Percentiles rank a stretch among this genome's conserved stretches.
These are phyloP conservation scores for Triplophysa tibetana DNA, from an alignment of 2,113 vertebrate species.

Conservation along the genomic window DNA sequence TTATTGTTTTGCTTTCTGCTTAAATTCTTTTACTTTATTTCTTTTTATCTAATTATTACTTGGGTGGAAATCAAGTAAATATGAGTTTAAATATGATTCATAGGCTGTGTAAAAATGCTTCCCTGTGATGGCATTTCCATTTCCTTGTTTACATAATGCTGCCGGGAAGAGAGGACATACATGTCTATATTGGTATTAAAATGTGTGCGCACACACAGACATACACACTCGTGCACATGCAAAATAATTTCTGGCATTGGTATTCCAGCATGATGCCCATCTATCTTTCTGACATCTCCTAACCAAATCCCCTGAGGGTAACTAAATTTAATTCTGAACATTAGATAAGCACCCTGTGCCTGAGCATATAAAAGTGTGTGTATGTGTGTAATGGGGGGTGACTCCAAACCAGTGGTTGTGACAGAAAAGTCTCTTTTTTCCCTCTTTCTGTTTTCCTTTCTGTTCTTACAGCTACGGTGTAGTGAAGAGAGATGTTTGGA, in stretches of 20 bases:
- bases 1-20: conserved; percentile 35
- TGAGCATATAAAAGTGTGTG: conserved; percentile 51
- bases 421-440: conserved; percentile 8
- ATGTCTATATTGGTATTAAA: conserved; percentile 52
- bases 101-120: conserved; percentile 26
- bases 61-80: conserved; percentile 44
- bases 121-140: conserved; percentile 51
- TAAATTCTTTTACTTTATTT: conserved; percentile 44
- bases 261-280: conserved; percentile 74
- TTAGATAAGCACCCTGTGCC: conserved; percentile 77
- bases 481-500: neutral
- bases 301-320: conserved; percentile 81
- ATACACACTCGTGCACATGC: conserved; percentile 61
- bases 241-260: conserved; percentile 70
- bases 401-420: conserved; percentile 26
- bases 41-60: conserved; percentile 35
- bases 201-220: conserved; percentile 52
- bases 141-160: conserved; percentile 57
- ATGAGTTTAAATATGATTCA: conserved; percentile 42
- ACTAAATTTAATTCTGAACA: conserved; percentile 80
- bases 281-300: conserved; percentile 83
- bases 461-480: neutral
- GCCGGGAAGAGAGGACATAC: conserved; percentile 48
- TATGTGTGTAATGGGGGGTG: conserved; percentile 32
- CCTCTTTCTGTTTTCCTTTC: conserved; percentile 13